Conservation (phyloP, 2,888 invertebrate genomes). For the Plutella xylostella region DNA sequence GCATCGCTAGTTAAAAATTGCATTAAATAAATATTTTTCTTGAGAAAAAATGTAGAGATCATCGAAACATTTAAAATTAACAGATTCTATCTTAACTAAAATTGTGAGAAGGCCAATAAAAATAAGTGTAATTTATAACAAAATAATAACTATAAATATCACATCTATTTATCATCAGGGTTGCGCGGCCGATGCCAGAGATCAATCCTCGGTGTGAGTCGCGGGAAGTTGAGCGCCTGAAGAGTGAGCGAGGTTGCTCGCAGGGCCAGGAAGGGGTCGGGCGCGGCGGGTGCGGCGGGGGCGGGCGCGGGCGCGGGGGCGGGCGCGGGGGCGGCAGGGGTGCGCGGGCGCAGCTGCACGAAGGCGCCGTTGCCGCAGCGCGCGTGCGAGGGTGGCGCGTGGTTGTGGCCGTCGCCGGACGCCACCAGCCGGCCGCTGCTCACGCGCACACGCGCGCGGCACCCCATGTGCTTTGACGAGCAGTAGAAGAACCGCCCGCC, state of each 20-base stretch:
- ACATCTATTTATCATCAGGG: conserved; percentile 24
- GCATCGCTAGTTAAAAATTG: background rate
- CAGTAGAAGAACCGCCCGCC: conserved; percentile 64
- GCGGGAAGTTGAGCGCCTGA: conserved; percentile 42
- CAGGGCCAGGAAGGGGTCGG: conserved; percentile 21
- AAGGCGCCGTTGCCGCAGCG: conserved; percentile 62
- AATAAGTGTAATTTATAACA: no score
- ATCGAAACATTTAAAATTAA: background rate
- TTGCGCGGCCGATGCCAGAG: conserved; percentile 44
- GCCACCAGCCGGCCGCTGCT: conserved; percentile 48
- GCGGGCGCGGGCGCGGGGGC: conserved; percentile 23
- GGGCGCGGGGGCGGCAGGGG: conserved; percentile 28
- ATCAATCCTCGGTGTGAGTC: conserved; percentile 55
- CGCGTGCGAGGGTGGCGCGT: conserved; percentile 57
- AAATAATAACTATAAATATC: no score
- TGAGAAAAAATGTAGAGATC: conserved; percentile 2
- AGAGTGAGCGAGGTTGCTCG: conserved; percentile 24
- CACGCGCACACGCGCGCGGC: conserved; percentile 50
- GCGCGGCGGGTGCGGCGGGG: conserved; percentile 25
- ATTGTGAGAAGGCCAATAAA: no score
- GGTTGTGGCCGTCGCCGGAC: conserved; percentile 54
- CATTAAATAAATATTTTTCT: background rate
- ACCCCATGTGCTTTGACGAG: conserved; percentile 62
- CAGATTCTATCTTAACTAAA: background rate
- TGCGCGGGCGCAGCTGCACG: conserved; percentile 51